Evolutionary conservation across 2,797 vertebrate genomes (phyloP), one percentile per base, ranked within the genome.

Genomic region (Tragelaphus oryx): DNA sequence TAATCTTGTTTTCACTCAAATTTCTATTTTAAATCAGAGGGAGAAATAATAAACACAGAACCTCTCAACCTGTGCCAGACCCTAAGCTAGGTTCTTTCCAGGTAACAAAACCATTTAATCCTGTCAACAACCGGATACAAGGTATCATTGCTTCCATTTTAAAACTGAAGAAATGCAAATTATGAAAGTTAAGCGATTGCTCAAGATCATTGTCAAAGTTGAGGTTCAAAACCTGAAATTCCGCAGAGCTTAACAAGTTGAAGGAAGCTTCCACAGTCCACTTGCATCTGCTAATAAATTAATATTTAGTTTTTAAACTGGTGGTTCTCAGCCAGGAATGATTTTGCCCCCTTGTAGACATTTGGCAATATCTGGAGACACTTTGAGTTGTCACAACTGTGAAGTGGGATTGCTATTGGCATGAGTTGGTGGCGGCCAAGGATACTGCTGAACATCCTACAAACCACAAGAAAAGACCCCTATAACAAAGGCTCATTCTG

Each of bases 11-110:
- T 92, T 60, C 65, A 78, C n/a, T 82, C 30, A 8, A 5, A 54
- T 76, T 95, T 89, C 52, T 68, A 91, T 91, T 87, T 87, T 93
- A 93, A 92, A 57, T 87, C 28, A 54, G 57, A 60, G 20, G 24
- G 28, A 84, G 48, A 91, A 68, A 76, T 54, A 60, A 52, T 16
- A 33, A 87, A 85, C 59, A 55, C 2, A 20, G 8, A 95, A 48
- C 41, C 22, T 84, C 59, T 75, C 20, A 26, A 5, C 60, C 6
- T 76, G 18, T 89, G 12, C 85, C 44, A 59, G 46, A 79, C n/a
- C n/a, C 24, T 9, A 1, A 37, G 30, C 30, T 54, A 79, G 33
- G 24, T 79, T 85, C 52, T 46, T 92, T 85, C 50, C 57, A 20
- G 5, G 37, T 8, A 92, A 71, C 28, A 87, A 54, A n/a, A n/a